These are phyloP conservation scores for Nomada flava DNA, from an alignment of 2,888 invertebrate genomes.

Conservation along the genomic window DNA sequence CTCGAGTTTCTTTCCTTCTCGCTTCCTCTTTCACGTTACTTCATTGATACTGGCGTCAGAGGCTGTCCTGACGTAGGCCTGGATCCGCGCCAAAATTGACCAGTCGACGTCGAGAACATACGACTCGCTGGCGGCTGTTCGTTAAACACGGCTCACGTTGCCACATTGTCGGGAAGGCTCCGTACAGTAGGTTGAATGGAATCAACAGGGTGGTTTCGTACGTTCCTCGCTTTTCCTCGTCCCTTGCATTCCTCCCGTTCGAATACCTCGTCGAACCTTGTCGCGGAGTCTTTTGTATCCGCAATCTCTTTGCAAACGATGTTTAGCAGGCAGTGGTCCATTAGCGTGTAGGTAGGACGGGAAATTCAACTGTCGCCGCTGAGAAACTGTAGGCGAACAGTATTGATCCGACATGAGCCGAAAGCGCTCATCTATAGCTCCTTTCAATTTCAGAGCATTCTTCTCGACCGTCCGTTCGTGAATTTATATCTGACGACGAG, in stretches of 20 bases:
- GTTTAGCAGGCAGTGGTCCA: not conserved
- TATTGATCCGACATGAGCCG: slow-evolving; percentile 73
- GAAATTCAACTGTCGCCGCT: slow-evolving; percentile 57
- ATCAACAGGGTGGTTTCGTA: slow-evolving; percentile 49
- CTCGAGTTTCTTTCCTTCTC: slow-evolving; percentile 52
- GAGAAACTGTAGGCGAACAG: slow-evolving; percentile 53
- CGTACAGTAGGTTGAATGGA: slow-evolving; percentile 1
- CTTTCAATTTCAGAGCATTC: slow-evolving; percentile 67
- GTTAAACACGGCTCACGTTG: slow-evolving; percentile 47
- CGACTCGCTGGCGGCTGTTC: slow-evolving; percentile 47
- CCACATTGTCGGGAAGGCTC: slow-evolving; percentile 16
- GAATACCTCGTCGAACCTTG: not conserved
- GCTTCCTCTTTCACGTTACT: slow-evolving; percentile 65
- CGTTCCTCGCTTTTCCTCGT: not conserved
- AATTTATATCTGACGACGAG: slow-evolving; percentile 47
- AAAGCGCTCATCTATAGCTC: slow-evolving; percentile 60
- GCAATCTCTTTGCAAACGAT: too few relatives aligned
- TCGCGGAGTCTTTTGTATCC: too few relatives aligned
- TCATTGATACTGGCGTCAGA: slow-evolving; percentile 82
- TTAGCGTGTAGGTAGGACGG: slow-evolving; percentile 31
- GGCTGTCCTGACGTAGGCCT: slow-evolving; percentile 78
- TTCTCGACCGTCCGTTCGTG: slow-evolving; percentile 57
- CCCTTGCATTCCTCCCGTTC: not conserved
- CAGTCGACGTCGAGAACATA: slow-evolving; percentile 46
- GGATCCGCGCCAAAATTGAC: slow-evolving; percentile 75